Evolutionary conservation across 2,888 invertebrate species (phyloP).

Genomic region (Pogonocherus hispidulus): DNA sequence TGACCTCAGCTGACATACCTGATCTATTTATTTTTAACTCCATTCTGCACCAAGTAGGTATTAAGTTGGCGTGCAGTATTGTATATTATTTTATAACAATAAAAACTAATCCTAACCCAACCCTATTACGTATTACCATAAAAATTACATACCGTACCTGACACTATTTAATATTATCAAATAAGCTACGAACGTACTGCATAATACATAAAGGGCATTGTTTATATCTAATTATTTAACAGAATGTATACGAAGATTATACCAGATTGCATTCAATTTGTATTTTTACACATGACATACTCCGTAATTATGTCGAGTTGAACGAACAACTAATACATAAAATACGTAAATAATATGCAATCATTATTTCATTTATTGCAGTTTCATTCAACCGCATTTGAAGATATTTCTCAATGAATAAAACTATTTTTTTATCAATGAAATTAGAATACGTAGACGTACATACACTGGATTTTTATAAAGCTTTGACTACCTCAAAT

Average conservation of each 20-base stretch:
- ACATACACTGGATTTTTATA: too few relatives aligned
- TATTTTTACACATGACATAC: conserved; percentile 37
- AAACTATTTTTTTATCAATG: not conserved
- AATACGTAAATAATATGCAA: conserved; percentile 28
- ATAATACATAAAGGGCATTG: not conserved
- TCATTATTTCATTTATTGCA: conserved; percentile 12
- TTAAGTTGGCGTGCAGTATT: not conserved
- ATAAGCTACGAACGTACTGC: not conserved
- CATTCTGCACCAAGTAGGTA: not conserved
- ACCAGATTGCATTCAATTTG: conserved; percentile 17
- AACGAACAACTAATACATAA: conserved; percentile 38
- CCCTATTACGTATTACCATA: not conserved
- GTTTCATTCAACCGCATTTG: conserved; percentile 9
- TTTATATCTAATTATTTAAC: not conserved
- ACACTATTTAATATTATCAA: not conserved
- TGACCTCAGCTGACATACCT: not conserved
- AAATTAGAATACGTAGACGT: not conserved
- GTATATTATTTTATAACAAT: not conserved
- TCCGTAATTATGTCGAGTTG: conserved; percentile 35
- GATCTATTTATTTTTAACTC: not conserved
- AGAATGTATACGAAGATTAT: not conserved
- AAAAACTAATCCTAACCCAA: not conserved
- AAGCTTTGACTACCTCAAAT: too few relatives aligned
- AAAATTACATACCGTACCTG: not conserved
- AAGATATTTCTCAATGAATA: conserved; percentile 10